Evolutionary conservation across 2,888 invertebrate genomes (phyloP), one percentile per base, ranked within the genome.

Genomic region (Tetranychus truncatus): DNA sequence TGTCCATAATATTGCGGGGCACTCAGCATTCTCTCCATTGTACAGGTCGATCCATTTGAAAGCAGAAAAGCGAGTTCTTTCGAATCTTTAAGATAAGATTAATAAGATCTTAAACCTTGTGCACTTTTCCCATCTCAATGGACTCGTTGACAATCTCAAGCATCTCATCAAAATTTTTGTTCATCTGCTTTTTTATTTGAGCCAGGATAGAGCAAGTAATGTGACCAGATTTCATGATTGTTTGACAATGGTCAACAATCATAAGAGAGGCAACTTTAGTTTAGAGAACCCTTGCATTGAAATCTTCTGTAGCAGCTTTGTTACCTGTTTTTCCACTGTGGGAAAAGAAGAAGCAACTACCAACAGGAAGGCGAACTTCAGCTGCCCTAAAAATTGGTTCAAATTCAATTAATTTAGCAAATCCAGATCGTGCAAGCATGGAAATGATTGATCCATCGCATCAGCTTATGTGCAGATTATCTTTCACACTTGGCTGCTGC

Each of bases 391-490:
- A 83, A 20, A n/a, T 67, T 0, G 99, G 99, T 81, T 91, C 87
- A 85, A 96, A 99, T 80, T 94, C 91, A 79, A 99, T 97, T 80
- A 91, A 87, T 82, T 94, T 94, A 0, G 96, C 93, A 81, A 88
- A 88, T 78, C 91, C 88, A 88, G 81, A 78, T 74, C 84, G 88
- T 4, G 91, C 97, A 69, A 96, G 86, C 83, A 95, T 92, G 74
- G 93, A 94, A 80, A 96, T 0, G 99, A 96, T 84, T 99, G 99
- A 84, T 99, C 99, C 99, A 99, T 99, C 77, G 99, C 99, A 67
- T 99, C 99, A 44, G 97, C 97, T 83, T 94, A 90, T 1, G 97
- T 96, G 34, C 99, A 99, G 79, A 99, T 95, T 91, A 92, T 78
- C 90, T 87, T 84, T 99, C 99, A 81, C 92, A 90, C 78, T 86